Percentiles rank a stretch among this genome's conserved stretches.
Evolutionary conservation across 2,113 vertebrate species (phyloP).

Genomic region (Rynchops niger): DNA sequence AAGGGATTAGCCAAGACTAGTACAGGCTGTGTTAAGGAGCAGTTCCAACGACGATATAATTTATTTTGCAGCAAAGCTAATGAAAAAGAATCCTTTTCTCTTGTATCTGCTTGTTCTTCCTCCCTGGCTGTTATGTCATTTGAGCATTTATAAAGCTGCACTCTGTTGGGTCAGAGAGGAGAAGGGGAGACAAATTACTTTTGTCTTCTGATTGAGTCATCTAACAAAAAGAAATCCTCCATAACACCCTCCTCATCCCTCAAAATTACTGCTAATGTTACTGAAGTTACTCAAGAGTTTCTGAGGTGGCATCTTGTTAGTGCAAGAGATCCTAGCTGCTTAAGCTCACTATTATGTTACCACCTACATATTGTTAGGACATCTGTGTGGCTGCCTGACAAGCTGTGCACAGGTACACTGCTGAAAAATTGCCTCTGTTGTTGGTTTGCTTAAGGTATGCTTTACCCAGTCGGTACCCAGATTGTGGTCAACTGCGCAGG

Average conservation of each 20-base stretch:
- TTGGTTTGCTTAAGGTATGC: neutral
- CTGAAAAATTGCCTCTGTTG: neutral
- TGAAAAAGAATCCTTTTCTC: neutral
- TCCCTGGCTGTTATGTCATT: fast-evolving
- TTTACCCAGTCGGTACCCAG: neutral
- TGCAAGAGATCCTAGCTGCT: neutral
- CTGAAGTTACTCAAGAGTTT: neutral
- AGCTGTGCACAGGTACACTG: neutral
- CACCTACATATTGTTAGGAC: neutral
- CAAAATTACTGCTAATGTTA: neutral
- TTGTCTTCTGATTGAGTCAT: neutral
- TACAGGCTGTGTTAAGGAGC: neutral
- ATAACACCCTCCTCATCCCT: neutral
- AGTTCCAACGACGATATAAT: neutral
- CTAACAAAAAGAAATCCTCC: neutral
- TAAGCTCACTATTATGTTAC: fast-evolving
- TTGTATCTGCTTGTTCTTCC: neutral
- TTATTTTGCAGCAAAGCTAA: neutral
- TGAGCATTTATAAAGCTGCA: neutral
- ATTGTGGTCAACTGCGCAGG: neutral
- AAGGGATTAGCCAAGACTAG: neutral
- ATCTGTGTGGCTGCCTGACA: neutral
- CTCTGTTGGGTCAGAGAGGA: neutral
- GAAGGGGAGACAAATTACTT: neutral
- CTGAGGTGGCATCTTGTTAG: neutral